These are phyloP conservation scores for Cochlearius cochlearius DNA, from an alignment of 2,113 vertebrate species.

Conservation along the genomic window DNA sequence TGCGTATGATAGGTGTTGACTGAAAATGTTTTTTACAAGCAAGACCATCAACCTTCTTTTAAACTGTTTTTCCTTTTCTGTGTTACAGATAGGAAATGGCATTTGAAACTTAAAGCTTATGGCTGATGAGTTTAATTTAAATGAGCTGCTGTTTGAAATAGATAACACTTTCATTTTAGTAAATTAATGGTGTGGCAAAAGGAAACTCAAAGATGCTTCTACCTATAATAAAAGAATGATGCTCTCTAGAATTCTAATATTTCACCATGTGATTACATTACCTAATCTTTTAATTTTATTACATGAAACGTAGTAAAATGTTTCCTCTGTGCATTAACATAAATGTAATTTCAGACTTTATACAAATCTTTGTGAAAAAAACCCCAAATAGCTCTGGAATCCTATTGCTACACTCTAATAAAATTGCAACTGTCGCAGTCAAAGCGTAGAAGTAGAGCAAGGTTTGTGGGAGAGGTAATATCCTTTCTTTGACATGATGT, in stretches of 20 bases:
- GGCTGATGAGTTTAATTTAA: slow-evolving; percentile 71
- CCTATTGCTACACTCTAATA: not conserved
- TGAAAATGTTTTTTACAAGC: slow-evolving; percentile 38
- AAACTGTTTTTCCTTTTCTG: slow-evolving; percentile 40
- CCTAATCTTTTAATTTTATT: slow-evolving; percentile 42
- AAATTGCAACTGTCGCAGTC: not conserved
- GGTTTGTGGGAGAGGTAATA: not conserved
- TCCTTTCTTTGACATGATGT: not conserved
- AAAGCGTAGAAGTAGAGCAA: not conserved
- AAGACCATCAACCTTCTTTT: slow-evolving; percentile 17
- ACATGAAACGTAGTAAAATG: not conserved
- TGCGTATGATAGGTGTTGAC: not conserved
- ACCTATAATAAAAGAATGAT: slow-evolving; percentile 21
- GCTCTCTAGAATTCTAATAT: slow-evolving; percentile 44
- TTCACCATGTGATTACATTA: slow-evolving; percentile 36
- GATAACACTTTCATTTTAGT: slow-evolving; percentile 68
- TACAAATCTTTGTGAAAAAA: slow-evolving; percentile 48
- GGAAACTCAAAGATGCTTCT: slow-evolving; percentile 50
- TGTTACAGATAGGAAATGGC: slow-evolving; percentile 45
- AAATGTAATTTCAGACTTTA: slow-evolving; percentile 47
- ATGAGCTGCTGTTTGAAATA: slow-evolving; percentile 71
- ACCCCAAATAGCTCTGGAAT: not conserved
- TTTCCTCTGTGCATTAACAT: slow-evolving; percentile 18
- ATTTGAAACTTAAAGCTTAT: slow-evolving; percentile 65
- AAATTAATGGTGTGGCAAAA: slow-evolving; percentile 67